Evolutionary conservation across 2,113 vertebrate genomes (phyloP).

Genomic region (Pseudolaguvia tuberculata): DNA sequence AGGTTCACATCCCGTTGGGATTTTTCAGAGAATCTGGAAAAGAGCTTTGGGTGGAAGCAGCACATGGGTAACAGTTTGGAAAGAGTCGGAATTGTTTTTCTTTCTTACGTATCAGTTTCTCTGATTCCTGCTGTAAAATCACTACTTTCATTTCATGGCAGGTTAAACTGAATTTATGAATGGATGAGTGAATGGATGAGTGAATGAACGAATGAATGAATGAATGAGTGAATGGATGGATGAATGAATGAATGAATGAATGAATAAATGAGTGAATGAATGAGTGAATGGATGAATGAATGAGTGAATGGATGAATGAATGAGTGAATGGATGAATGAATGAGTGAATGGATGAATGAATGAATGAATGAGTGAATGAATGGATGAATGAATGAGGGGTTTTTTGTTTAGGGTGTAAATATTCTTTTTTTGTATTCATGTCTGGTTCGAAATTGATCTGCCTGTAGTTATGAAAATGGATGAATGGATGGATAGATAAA

Average conservation of each 20-base stretch:
- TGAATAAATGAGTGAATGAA: background rate
- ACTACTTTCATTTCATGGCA: background rate
- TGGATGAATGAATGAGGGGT: background rate
- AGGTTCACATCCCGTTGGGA: background rate
- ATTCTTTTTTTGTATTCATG: too few relatives aligned
- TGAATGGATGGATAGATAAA: too few relatives aligned
- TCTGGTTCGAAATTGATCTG: too few relatives aligned
- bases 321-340: background rate
- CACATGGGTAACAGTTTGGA: background rate
- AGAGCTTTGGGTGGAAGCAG: slow-evolving; percentile 10
- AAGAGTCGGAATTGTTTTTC: too few relatives aligned
- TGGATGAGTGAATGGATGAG: background rate
- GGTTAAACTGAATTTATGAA: background rate
- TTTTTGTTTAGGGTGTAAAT: too few relatives aligned
- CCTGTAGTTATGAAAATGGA: too few relatives aligned
- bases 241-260: background rate
- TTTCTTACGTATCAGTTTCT: background rate
- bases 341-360: too few relatives aligned
- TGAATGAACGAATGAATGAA: background rate
- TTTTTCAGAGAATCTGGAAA: background rate
- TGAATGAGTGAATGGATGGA: background rate
- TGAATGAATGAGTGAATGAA: background rate
- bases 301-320: background rate
- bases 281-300: background rate
- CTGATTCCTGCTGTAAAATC: background rate